phyloP scores from a whole-genome alignment of 2,113 vertebrate genomes.

The Genyomyrus donnyi region DNA sequence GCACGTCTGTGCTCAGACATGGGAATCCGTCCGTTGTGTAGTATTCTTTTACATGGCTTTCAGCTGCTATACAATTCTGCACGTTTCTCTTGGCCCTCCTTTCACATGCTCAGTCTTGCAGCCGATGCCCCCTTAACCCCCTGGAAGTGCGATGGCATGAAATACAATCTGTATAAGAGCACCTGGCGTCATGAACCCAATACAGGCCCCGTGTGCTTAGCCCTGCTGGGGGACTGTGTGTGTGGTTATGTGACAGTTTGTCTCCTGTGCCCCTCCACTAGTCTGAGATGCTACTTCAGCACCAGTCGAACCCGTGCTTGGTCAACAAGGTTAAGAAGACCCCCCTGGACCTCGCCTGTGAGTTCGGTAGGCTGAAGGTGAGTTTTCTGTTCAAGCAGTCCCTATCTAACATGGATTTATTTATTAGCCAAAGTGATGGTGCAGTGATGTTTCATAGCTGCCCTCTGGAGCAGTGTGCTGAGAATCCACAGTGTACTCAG shows the following conservation, averaged over 20 bases:
- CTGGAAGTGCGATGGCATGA: constrained; percentile 1
- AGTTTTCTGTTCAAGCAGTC: background rate
- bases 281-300: constrained; percentile 89
- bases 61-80: constrained; percentile 14
- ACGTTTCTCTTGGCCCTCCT: background rate
- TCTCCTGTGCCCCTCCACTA: background rate
- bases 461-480: background rate
- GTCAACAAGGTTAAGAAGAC: constrained; percentile 88
- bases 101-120: constrained; percentile 11
- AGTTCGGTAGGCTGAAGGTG: constrained; percentile 89
- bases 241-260: background rate
- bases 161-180: background rate
- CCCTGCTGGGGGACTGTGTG: background rate
- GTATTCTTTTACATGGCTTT: background rate
- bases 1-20: constrained; percentile 8
- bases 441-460: background rate
- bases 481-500: background rate
- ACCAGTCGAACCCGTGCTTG: constrained; percentile 88
- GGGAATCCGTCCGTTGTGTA: background rate
- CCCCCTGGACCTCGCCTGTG: constrained; percentile 84
- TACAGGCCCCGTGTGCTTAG: background rate
- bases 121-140: background rate
- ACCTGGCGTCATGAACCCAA: background rate
- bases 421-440: background rate
- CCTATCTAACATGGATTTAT: background rate